Evolutionary conservation across 1,140 invertebrate genomes (phyloP).

Genomic region (Orchestia grillus): DNA sequence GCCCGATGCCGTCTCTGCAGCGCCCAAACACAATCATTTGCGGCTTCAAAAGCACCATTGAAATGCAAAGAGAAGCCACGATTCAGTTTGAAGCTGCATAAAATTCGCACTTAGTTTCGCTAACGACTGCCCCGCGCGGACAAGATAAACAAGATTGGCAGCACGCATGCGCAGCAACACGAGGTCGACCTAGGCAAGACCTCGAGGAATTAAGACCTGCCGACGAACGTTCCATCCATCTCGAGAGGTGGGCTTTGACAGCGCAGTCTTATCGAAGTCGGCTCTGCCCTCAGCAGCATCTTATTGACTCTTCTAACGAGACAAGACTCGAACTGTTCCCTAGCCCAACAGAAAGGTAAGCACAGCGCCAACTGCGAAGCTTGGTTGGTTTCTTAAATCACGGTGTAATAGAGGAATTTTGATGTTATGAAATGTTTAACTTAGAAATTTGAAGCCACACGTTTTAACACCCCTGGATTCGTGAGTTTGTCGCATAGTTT

Average conservation of each 20-base stretch:
- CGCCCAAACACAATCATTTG: slow-evolving; percentile 25
- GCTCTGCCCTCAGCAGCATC: not conserved
- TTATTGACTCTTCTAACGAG: slow-evolving; percentile 8
- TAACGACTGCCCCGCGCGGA: not conserved
- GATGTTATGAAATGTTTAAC: not conserved
- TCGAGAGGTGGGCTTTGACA: not conserved
- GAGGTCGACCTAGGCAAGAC: not conserved
- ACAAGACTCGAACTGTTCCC: not conserved
- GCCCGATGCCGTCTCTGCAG: not conserved
- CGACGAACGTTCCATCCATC: not conserved
- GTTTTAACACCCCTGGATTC: not conserved
- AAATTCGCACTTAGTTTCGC: slow-evolving; percentile 13
- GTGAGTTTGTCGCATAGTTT: too few relatives aligned
- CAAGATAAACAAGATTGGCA: slow-evolving; percentile 49
- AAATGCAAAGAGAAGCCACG: slow-evolving; percentile 56
- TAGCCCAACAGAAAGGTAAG: not conserved
- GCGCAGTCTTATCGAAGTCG: not conserved
- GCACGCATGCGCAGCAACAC: slow-evolving; percentile 4
- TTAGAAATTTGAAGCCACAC: not conserved
- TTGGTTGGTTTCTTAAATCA: not conserved
- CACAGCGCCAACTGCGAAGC: not conserved
- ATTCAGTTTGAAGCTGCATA: slow-evolving; percentile 18
- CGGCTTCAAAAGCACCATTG: slow-evolving; percentile 6
- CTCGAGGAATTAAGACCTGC: slow-evolving; percentile 23
- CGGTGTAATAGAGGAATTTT: not conserved